Evolutionary conservation across 2,888 invertebrate genomes (phyloP), one percentile per base, ranked within the genome.

Genomic region (Tinea pellionella): DNA sequence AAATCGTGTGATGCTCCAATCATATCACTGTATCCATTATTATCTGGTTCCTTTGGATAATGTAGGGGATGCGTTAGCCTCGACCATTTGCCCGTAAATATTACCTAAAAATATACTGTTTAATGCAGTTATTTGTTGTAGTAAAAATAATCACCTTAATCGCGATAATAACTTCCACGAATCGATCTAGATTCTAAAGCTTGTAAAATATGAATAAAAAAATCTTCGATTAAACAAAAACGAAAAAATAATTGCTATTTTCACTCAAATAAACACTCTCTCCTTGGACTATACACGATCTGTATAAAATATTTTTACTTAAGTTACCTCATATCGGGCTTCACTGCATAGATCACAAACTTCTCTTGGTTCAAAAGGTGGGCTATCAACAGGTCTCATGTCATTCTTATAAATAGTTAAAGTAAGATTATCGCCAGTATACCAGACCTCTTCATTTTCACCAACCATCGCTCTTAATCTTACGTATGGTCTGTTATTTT

Each of bases 391-490:
- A 0, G 81, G 69, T 16, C 68, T 73, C 0, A 72, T 65, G 18
- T 71, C 71, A 61, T 84, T 77, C 61, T 77, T 79, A 41, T 69
- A 65, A 11, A 87, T 68, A 0, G 71, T 64, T 4, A 84, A 68
- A 0, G 73, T 75, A 12, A 87, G 67, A 8, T 73, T 66, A 0
- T 75, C 74, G 0, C 75, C 78, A 0, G 68, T 68, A 61, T 80
- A 83, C 86, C 86, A 87, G 0, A 68, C 68, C 62, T 84, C 85
- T 0, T 72, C 68, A 64, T 85, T 87, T 61, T 86, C 85, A 0
- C 79, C 85, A 0, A 86, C 81, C 73, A 81, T 86, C 0, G 86
- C 86, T 0, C 86, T 73, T 1, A 87, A 72, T 0, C 86, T 73
- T 0, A 87, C 77, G 12, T 63, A 69, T 13, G 59, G 63, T 4